Conservation (phyloP, 2,888 invertebrate genomes). For the Epirrhoe alternata region DNA sequence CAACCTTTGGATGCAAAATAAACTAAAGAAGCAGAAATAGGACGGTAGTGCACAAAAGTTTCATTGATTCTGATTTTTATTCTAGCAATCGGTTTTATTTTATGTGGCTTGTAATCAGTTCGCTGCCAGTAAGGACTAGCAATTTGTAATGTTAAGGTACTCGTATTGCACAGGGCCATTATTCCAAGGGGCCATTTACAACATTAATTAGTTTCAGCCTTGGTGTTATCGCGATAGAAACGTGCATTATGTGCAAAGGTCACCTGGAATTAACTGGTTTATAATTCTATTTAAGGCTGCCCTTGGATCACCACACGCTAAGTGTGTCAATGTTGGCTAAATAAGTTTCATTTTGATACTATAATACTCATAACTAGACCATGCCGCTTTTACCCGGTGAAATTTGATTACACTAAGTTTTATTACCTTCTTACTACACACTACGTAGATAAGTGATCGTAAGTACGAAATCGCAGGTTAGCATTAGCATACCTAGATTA, state of each 20-base stretch:
- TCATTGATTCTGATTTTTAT: not conserved
- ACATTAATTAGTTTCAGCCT: conserved; percentile 46
- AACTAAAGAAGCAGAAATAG: too few relatives aligned
- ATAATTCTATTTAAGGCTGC: conserved; percentile 34
- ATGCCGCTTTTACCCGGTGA: too few relatives aligned
- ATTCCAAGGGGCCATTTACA: conserved; percentile 45
- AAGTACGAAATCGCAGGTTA: too few relatives aligned
- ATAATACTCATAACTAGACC: not conserved
- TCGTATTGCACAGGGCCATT: conserved; percentile 46
- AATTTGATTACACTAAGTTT: too few relatives aligned
- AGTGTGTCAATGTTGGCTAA: conserved; percentile 10
- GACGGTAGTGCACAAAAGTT: too few relatives aligned
- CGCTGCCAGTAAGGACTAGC: not conserved
- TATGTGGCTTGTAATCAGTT: not conserved
- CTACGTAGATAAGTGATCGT: too few relatives aligned
- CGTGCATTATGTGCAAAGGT: conserved; percentile 58
- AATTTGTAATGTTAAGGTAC: conserved; percentile 1
- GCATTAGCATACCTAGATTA: too few relatives aligned
- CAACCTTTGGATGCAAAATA: too few relatives aligned
- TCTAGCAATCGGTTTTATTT: not conserved
- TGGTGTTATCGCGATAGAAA: conserved; percentile 56
- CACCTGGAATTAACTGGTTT: conserved; percentile 45
- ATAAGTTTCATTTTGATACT: not conserved
- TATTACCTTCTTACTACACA: too few relatives aligned
- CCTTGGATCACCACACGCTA: conserved; percentile 35